Percentiles rank a stretch among this genome's conserved stretches.
Conservation (phyloP, 1,140 invertebrate genomes). For the Ephestia elutella region DNA sequence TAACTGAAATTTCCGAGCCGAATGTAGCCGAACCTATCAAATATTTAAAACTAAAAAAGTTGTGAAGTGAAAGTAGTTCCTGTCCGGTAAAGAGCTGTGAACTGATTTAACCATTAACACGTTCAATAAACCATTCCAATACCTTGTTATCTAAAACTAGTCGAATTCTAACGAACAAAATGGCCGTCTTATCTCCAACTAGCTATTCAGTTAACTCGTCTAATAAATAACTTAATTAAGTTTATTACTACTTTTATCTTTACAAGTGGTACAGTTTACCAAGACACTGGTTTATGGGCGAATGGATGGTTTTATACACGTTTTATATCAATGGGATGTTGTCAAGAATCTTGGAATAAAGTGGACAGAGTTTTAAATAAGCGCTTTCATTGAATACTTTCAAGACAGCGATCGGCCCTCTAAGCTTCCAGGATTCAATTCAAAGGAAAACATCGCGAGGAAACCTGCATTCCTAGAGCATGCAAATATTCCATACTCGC, state of each 20-base stretch:
- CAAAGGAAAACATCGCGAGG: too few species aligned
- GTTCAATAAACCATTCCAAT: constrained; percentile 10
- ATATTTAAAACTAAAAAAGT: too few species aligned
- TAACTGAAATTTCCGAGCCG: too few species aligned
- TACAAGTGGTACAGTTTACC: constrained; percentile 18
- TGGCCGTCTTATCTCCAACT: constrained; percentile 13
- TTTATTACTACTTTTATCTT: constrained; percentile 25
- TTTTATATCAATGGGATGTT: constrained; percentile 1
- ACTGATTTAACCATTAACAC: constrained; percentile 4
- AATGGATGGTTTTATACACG: constrained; percentile 9
- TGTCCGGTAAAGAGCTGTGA: background rate
- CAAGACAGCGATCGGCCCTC: too few species aligned
- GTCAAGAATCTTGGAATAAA: too few species aligned
- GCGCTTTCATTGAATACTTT: too few species aligned
- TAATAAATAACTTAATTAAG: constrained; percentile 25
- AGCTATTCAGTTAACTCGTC: constrained; percentile 5
- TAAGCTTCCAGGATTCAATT: too few species aligned
- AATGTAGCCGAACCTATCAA: too few species aligned
- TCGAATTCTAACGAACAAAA: constrained; percentile 17
- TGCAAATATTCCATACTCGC: too few species aligned
- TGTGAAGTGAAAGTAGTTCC: background rate
- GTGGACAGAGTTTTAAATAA: too few species aligned
- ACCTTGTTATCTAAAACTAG: constrained; percentile 14
- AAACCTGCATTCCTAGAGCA: too few species aligned
- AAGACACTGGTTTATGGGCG: constrained; percentile 16